Conservation (phyloP, 2,113 vertebrate genomes). For the Antigone vipio region DNA sequence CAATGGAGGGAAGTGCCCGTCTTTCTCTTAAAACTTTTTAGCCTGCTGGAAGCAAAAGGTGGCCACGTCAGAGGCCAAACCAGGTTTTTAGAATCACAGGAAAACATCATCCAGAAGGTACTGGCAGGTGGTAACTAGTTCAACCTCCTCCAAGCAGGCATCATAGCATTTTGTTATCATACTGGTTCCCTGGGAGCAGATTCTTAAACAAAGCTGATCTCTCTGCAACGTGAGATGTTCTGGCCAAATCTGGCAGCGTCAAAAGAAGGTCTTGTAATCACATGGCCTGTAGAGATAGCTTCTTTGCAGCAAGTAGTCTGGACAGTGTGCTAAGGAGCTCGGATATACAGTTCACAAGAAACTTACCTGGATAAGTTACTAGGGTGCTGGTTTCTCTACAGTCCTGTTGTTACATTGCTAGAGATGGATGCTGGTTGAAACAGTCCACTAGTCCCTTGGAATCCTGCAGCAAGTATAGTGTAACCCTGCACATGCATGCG, state of each 20-base stretch:
- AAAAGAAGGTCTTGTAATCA: not conserved
- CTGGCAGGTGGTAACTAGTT: not conserved
- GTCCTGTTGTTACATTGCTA: not conserved
- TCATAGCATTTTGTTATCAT: not conserved
- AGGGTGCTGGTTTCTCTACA: not conserved
- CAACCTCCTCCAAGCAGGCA: not conserved
- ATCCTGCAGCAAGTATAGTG: not conserved
- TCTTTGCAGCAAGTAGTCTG: not conserved
- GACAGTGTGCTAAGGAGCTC: not conserved
- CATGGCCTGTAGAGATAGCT: fast-evolving
- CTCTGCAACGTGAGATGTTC: not conserved
- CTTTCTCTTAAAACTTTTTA: not conserved
- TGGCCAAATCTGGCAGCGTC: not conserved
- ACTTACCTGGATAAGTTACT: not conserved
- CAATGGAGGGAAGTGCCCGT: not conserved
- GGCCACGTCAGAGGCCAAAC: not conserved
- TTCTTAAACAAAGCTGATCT: not conserved
- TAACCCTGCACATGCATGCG: not conserved
- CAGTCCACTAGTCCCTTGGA: not conserved
- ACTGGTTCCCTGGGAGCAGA: not conserved
- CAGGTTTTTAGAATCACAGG: not conserved
- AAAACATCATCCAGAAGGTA: not conserved
- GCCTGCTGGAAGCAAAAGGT: not conserved
- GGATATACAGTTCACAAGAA: not conserved
- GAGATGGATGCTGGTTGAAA: not conserved